A percentile compares a stretch with the other conserved stretches of the same genome.
phyloP scores from a whole-genome alignment of 2,797 vertebrate species.

The Arctocebus calabarensis region DNA sequence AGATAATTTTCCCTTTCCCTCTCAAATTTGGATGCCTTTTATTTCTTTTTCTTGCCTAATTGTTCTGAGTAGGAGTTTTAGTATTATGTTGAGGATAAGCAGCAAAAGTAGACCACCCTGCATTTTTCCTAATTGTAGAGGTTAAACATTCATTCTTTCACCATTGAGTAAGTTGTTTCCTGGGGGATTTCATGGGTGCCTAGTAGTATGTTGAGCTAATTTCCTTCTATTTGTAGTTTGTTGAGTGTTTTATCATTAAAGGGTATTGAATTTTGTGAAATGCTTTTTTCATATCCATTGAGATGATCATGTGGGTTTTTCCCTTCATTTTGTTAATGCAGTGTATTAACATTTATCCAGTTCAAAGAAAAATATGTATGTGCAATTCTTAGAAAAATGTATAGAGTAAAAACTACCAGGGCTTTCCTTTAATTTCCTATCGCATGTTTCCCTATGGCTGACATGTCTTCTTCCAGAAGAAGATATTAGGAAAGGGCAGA shows the following conservation, averaged over 20 bases:
- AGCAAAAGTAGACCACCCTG: neutral
- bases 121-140: neutral
- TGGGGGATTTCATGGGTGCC: neutral
- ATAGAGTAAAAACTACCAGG: neutral
- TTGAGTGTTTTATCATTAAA: neutral
- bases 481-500: neutral
- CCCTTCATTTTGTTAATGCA: neutral
- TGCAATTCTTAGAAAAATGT: neutral
- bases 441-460: neutral
- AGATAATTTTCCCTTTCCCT: neutral
- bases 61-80: neutral
- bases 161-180: neutral
- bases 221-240: neutral
- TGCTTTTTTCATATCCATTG: neutral
- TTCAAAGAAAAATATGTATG: neutral
- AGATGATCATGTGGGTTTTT: neutral
- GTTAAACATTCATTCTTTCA: neutral
- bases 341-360: neutral
- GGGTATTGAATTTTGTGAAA: neutral
- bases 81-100: neutral
- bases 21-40: neutral
- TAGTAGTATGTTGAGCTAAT: neutral
- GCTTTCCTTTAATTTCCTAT: neutral
- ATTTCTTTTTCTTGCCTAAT: neutral
- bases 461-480: neutral